Conservation (phyloP, 2,888 invertebrate species). For the Campaea margaritaria region DNA sequence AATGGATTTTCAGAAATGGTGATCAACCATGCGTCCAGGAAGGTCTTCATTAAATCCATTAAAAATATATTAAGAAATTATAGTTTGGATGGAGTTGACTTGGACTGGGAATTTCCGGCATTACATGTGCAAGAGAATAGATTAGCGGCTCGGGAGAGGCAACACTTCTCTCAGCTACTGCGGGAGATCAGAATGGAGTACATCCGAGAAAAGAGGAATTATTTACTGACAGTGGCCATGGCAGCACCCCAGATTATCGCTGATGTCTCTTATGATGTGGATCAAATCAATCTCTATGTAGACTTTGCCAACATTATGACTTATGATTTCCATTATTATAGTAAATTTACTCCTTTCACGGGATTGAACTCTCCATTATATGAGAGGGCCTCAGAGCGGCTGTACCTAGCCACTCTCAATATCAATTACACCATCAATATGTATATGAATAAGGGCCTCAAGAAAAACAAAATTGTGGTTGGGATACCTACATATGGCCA, state of each 20-base stretch:
- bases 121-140: slow-evolving; percentile 59
- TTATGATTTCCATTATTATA: slow-evolving; percentile 95
- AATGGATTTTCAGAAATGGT: slow-evolving; percentile 91
- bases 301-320: slow-evolving; percentile 96
- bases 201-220: slow-evolving; percentile 83
- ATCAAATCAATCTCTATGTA: slow-evolving; percentile 90
- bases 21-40: slow-evolving; percentile 88
- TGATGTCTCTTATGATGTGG: slow-evolving; percentile 91
- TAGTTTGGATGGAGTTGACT: slow-evolving; percentile 89
- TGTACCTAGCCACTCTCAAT: slow-evolving; percentile 89
- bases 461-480: slow-evolving; percentile 90
- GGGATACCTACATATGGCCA: slow-evolving; percentile 96
- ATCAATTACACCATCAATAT: slow-evolving; percentile 92
- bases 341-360: slow-evolving; percentile 91
- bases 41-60: slow-evolving; percentile 85
- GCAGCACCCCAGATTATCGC: slow-evolving; percentile 92
- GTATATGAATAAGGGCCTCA: slow-evolving; percentile 91
- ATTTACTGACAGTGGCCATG: slow-evolving; percentile 90
- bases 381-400: slow-evolving; percentile 84
- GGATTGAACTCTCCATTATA: slow-evolving; percentile 94
- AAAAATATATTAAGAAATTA: slow-evolving; percentile 81
- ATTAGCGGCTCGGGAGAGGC: slow-evolving; percentile 79
- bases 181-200: slow-evolving; percentile 90
- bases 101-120: slow-evolving; percentile 96
- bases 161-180: slow-evolving; percentile 90